phyloP scores from a whole-genome alignment of 1,140 invertebrate genomes.

The Euglossa dilemma region DNA sequence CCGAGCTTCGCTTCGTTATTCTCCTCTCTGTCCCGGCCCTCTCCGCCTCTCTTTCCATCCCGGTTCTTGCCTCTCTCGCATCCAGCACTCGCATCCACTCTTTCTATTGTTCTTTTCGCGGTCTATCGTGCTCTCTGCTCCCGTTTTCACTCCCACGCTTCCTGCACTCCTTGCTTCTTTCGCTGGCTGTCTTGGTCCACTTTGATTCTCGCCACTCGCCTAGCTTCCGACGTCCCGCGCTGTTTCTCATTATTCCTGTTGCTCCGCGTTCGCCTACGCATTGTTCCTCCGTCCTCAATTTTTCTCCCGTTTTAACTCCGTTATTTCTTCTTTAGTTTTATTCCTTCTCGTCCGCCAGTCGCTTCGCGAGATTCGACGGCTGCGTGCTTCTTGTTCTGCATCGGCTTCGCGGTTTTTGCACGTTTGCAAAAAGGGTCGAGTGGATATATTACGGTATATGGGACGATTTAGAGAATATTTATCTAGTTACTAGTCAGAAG shows the following conservation, averaged over 20 bases:
- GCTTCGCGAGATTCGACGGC: not conserved
- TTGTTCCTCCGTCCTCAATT: not conserved
- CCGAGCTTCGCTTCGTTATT: not conserved
- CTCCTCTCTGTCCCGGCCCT: constrained; percentile 18
- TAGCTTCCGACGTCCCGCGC: not conserved
- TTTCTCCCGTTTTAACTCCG: constrained; percentile 15
- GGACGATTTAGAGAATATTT: too few relatives aligned
- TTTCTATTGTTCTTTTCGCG: constrained; percentile 28
- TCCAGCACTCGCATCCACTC: constrained; percentile 25
- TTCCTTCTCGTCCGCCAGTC: not conserved
- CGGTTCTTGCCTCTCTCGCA: constrained; percentile 14
- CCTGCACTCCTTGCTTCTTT: not conserved
- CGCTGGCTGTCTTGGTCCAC: not conserved
- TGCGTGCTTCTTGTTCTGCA: not conserved
- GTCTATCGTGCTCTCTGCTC: not conserved
- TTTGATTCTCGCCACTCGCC: constrained; percentile 25
- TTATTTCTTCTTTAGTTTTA: constrained; percentile 7
- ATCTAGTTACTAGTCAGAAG: too few relatives aligned
- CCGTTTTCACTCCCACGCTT: not conserved
- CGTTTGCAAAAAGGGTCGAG: too few relatives aligned
- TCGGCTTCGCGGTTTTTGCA: too few relatives aligned
- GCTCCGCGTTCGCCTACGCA: not conserved
- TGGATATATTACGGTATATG: too few relatives aligned
- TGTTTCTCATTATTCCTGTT: constrained; percentile 2
- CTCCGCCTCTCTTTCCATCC: not conserved